Evolutionary conservation across 2,888 invertebrate genomes (phyloP), one percentile per base, ranked within the genome.

Genomic region (Plagodis dolabraria): DNA sequence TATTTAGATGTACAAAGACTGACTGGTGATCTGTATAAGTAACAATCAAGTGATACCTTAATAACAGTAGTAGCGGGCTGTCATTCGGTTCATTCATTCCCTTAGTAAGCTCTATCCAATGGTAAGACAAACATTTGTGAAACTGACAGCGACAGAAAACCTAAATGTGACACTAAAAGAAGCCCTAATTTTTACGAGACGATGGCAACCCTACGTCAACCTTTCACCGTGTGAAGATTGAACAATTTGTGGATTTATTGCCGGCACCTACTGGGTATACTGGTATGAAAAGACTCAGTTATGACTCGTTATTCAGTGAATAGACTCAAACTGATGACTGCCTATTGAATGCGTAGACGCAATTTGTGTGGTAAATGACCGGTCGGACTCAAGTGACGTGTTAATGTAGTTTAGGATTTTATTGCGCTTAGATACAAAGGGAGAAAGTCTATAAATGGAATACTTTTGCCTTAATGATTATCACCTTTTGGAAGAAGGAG

Each of bases 171-270:
- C 22, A 22, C 22, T 22, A 22, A 22, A 22, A 22, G 22, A 22
- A 22, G 22, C 22, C 22, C 22, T 22, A 22, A 2, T 22, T 22
- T 22, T 22, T 22, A 22, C 22, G n/a, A 47, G 10, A 8, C 35
- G 42, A 6, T 50, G 50, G 46, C 33, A 11, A 47, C 50, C 8
- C 53, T 50, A 54, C 35, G 6, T 38, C 35, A 49, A 58, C 59
- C 47, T 54, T 47, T 60, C 47, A 47, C 47, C 38, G 36, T 43
- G 43, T 38, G 59, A 43, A 44, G 48, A 45, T 53, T 53, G 58
- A 8, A 49, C 49, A 54, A 38, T 60, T 60, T 46, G 49, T 59
- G 49, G 53, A 58, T 60, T 60, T 54, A 60, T 54, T 54, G 47
- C 54, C 47, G 42, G 47, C 59, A 60, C 59, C 59, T 59, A 54